Base-by-base conservation (phyloP, 1,140 invertebrate species). In the Calycopis cecrops region DNA sequence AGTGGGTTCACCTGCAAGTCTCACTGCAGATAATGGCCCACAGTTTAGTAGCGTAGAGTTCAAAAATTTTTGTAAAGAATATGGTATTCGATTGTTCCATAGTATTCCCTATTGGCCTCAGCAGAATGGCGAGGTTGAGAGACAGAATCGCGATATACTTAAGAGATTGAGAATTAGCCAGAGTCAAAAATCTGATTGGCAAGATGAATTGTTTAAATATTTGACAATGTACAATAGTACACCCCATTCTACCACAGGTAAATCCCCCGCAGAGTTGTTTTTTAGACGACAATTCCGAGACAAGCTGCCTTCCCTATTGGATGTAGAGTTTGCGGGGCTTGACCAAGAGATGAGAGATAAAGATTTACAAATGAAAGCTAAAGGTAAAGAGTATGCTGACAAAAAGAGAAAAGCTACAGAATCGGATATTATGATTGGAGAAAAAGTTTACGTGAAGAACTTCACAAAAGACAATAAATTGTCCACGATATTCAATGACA, bases 1-100 rank as follows among this genome's bases (percentile, higher is more conserved):
- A 52, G 60, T 56, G 6, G 64, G 62, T 11, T 50, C 44, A 35
- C 65, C 61, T 4, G 40, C 12, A 6, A 53, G 44, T 14, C 67
- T 69, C 9, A 67, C 63, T 35, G 59, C 55, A 3, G 74, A 85
- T 55, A 17, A 44, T 44, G 40, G 40, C 40, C 14, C 8, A 9
- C 40, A 44, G 40, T 44, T 44, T 44, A 9, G 3, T 44, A 44
- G 40, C 33, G 10, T 14, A 9, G 48, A 49, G 7, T 49, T 49
- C 12, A 49, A 49, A 34, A 34, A 9, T 34, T 49, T 49, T 9
- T 49, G 48, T 35, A 35, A n/a, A 34, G 28, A 49, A 9, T 28
- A 35, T 1, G 21, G 14, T 7, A 49, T 49, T 33, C n/a, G 1
- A 7, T 11, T 35, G 11, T 49, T 49, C 33, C 11, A 34, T 49